Conservation (phyloP, 2,797 vertebrate genomes). For the Clamator glandarius region DNA sequence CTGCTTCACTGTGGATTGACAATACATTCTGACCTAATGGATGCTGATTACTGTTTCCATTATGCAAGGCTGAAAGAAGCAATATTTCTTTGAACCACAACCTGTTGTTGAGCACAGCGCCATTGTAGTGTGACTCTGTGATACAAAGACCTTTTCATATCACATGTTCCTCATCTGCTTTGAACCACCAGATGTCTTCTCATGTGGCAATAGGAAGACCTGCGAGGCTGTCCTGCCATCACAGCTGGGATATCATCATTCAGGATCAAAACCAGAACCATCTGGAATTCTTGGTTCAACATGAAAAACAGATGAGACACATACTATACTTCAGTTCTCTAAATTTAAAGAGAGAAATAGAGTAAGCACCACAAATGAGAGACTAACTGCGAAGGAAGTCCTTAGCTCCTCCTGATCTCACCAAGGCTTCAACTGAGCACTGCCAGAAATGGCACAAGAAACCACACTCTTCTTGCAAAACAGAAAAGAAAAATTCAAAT, state of each 20-base stretch:
- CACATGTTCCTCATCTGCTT: constrained; percentile 25
- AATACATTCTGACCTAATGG: constrained; percentile 68
- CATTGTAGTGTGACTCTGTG: constrained; percentile 5
- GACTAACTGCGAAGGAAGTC: background rate
- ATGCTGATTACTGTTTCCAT: constrained; percentile 62
- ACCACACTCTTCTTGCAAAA: constrained; percentile 7
- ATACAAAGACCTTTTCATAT: constrained; percentile 59
- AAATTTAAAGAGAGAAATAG: background rate
- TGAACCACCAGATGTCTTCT: background rate
- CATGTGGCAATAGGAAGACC: background rate
- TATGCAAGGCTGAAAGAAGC: constrained; percentile 64
- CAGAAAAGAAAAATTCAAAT: background rate
- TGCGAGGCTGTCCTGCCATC: background rate
- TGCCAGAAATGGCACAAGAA: background rate
- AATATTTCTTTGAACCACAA: constrained; percentile 59
- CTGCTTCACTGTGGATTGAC: constrained; percentile 65
- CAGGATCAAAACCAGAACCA: background rate
- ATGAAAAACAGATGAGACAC: background rate
- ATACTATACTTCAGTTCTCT: background rate
- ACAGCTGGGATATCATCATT: background rate
- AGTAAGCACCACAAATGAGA: background rate
- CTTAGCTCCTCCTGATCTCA: background rate
- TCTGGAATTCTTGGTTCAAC: background rate
- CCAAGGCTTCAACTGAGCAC: background rate
- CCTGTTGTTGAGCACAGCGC: constrained; percentile 49